Evolutionary conservation across 2,113 vertebrate species (phyloP).

Genomic region (Hemiprocne comata): DNA sequence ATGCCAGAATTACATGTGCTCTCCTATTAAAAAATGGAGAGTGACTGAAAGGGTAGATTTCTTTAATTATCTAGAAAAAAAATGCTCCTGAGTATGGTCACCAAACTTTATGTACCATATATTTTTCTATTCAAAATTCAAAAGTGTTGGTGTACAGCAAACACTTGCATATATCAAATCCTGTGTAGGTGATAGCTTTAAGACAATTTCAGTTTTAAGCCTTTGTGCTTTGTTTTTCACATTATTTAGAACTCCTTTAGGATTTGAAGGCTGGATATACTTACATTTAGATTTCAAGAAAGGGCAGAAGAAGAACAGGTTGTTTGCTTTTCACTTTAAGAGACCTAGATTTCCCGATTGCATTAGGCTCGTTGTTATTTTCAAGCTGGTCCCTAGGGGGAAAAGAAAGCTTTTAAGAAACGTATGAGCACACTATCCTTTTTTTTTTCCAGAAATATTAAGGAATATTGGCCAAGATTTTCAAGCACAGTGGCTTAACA

Average conservation of each 20-base stretch:
- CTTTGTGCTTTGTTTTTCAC: conserved; percentile 24
- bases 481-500: background rate
- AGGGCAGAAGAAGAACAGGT: background rate
- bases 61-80: conserved; percentile 33
- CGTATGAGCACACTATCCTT: background rate
- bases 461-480: background rate
- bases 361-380: conserved; percentile 1
- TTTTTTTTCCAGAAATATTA: background rate
- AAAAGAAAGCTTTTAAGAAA: conserved; percentile 38
- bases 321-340: conserved; percentile 18
- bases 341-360: background rate
- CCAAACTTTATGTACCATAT: conserved; percentile 33
- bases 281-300: conserved; percentile 72
- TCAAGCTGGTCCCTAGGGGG: conserved; percentile 39
- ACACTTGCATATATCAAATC: conserved; percentile 18
- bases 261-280: conserved; percentile 59
- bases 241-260: background rate
- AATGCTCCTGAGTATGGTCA: conserved; percentile 12
- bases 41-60: background rate
- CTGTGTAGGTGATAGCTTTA: conserved; percentile 37
- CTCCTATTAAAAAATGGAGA: background rate
- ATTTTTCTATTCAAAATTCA: conserved; percentile 51
- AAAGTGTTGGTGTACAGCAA: conserved; percentile 40
- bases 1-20: conserved; percentile 43
- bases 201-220: conserved; percentile 52